phyloP scores from a whole-genome alignment of 2,888 invertebrate species.

The Rhogogaster chlorosoma region DNA sequence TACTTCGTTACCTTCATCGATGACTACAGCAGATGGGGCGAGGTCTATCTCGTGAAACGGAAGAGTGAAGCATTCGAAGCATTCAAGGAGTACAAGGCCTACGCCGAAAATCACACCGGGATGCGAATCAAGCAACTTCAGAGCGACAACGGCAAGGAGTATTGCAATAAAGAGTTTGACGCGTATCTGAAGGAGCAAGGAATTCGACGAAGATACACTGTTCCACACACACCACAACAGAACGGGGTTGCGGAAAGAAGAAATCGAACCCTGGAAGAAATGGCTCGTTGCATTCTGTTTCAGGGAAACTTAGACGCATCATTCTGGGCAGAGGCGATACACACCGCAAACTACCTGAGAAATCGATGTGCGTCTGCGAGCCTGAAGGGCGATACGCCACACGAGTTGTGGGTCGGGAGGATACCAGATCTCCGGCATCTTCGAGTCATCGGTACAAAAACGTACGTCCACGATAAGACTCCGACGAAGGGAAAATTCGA shows the following conservation, averaged over 20 bases:
- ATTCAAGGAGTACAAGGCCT: constrained; percentile 53
- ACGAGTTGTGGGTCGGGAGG: constrained; percentile 45
- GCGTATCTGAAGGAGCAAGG: too few species aligned
- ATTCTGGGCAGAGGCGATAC: not conserved
- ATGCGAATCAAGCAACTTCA: constrained; percentile 43
- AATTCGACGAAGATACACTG: too few species aligned
- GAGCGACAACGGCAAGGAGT: constrained; percentile 12
- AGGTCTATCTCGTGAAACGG: constrained; percentile 53
- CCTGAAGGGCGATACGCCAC: constrained; percentile 38
- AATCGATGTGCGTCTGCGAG: constrained; percentile 46
- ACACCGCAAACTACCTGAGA: not conserved
- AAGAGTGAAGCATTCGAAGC: constrained; percentile 54
- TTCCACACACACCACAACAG: not conserved
- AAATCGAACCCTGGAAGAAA: not conserved
- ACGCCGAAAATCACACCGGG: constrained; percentile 54
- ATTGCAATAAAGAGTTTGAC: not conserved
- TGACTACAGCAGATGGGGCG: constrained; percentile 56
- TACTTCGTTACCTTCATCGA: constrained; percentile 58
- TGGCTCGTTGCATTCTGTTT: not conserved
- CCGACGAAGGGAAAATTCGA: constrained; percentile 50
- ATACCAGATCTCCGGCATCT: constrained; percentile 20
- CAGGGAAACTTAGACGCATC: not conserved
- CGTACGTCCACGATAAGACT: constrained; percentile 28
- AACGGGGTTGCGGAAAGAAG: not conserved
- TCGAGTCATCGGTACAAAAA: constrained; percentile 12